These are phyloP conservation scores for Andrena trimmerana DNA, from an alignment of 2,888 invertebrate species.

Conservation along the genomic window DNA sequence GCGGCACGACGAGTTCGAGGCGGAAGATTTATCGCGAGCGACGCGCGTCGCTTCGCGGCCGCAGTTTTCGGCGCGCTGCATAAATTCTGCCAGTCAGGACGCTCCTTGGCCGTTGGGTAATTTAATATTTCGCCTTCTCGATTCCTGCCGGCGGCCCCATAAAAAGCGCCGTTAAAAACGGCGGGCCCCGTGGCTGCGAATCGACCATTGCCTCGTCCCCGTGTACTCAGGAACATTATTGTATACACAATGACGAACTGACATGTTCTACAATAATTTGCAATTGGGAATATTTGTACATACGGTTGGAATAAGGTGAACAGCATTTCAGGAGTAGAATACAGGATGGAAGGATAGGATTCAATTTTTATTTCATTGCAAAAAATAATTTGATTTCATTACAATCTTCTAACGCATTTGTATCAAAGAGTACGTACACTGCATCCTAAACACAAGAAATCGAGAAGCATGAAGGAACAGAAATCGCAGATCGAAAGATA, in stretches of 20 bases:
- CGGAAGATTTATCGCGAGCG: constrained; percentile 70
- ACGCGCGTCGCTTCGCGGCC: constrained; percentile 51
- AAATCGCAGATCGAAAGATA: not conserved
- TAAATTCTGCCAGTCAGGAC: constrained; percentile 65
- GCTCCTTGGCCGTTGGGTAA: constrained; percentile 57
- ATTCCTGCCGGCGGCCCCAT: constrained; percentile 26
- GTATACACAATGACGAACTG: constrained; percentile 24
- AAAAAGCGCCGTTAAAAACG: constrained; percentile 50
- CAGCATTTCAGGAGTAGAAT: not conserved
- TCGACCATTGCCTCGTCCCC: not conserved
- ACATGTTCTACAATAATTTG: not conserved
- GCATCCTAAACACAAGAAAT: not conserved
- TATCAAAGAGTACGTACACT: not conserved
- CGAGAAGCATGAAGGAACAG: not conserved
- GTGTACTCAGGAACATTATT: constrained; percentile 14
- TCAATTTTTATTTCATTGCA: too few relatives aligned
- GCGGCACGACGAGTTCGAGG: constrained; percentile 24
- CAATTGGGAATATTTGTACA: not conserved
- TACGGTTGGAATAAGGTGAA: not conserved
- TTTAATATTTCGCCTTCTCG: constrained; percentile 69
- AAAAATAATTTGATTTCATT: too few relatives aligned
- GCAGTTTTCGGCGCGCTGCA: constrained; percentile 61
- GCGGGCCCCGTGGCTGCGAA: constrained; percentile 2
- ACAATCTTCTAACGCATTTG: not conserved
- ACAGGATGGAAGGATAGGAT: too few relatives aligned